phyloP scores from a whole-genome alignment of 2,113 vertebrate species.

The Microtus ochrogaster region DNA sequence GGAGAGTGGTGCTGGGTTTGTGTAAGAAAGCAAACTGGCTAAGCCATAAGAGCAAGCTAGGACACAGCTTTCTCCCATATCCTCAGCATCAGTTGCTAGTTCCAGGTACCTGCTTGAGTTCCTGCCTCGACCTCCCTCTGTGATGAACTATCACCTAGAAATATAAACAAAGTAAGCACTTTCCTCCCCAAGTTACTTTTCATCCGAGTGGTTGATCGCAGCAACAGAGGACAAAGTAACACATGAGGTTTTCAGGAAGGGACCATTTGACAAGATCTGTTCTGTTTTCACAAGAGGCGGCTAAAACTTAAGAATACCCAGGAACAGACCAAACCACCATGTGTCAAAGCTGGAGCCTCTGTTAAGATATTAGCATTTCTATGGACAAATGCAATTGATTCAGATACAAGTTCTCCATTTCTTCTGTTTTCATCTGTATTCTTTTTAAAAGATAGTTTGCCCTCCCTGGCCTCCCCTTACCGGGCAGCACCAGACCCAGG shows the following conservation, averaged over 20 bases:
- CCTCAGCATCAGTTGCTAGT: background rate
- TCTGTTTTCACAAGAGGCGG: background rate
- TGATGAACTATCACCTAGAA: background rate
- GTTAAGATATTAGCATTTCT: background rate
- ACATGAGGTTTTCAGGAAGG: background rate
- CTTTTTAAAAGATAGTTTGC: no score
- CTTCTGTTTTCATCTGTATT: accelerated
- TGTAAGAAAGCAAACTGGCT: background rate
- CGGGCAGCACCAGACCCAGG: background rate
- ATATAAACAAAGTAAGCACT: background rate
- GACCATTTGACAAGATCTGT: background rate
- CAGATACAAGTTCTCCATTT: accelerated
- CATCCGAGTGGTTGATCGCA: background rate
- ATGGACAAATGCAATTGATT: background rate
- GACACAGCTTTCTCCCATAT: background rate
- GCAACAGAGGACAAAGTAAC: background rate
- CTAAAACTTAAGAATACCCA: background rate
- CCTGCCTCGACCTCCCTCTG: background rate
- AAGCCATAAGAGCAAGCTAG: background rate
- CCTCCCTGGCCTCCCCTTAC: background rate
- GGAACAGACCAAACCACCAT: background rate
- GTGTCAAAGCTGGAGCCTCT: background rate
- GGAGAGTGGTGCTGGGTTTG: background rate
- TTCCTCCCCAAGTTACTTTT: background rate
- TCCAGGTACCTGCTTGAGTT: background rate